A percentile compares a stretch with the other conserved stretches of the same genome.
phyloP scores from a whole-genome alignment of 2,797 vertebrate genomes.

The Danio tinwini region DNA sequence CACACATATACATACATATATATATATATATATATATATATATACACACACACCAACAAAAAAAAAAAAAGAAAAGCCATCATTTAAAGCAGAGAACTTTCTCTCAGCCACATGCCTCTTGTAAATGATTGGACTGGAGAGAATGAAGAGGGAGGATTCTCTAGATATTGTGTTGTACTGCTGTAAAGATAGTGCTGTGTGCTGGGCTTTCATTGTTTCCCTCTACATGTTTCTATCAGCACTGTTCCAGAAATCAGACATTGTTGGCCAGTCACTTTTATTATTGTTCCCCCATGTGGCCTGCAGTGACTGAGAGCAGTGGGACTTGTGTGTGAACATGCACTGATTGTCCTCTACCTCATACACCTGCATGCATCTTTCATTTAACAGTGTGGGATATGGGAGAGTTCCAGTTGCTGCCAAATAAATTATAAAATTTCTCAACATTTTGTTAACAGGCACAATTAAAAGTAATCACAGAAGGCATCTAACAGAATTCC shows the following conservation, averaged over 20 bases:
- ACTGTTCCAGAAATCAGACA: slow-evolving; percentile 76
- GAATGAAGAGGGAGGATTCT: slow-evolving; percentile 49
- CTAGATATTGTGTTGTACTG: slow-evolving; percentile 24
- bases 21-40: too few relatives aligned
- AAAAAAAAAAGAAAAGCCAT: too few relatives aligned
- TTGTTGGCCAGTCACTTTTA: slow-evolving; percentile 63
- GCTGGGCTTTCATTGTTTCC: slow-evolving; percentile 65
- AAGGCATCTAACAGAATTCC: neutral
- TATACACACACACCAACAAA: too few relatives aligned
- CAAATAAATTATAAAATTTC: neutral
- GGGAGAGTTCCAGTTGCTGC: slow-evolving; percentile 10
- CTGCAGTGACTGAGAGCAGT: neutral
- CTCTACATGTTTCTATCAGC: slow-evolving; percentile 64
- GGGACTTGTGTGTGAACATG: neutral
- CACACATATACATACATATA: too few relatives aligned
- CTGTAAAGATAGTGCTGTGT: slow-evolving; percentile 61
- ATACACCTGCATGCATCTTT: neutral
- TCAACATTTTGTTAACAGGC: neutral
- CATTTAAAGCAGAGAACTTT: slow-evolving; percentile 30
- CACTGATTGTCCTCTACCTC: neutral
- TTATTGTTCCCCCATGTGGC: slow-evolving; percentile 37
- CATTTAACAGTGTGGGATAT: neutral
- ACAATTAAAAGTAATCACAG: neutral
- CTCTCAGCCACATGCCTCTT: neutral
- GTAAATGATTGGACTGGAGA: slow-evolving; percentile 22